Percentiles rank a stretch among this genome's conserved stretches.
phyloP scores from a whole-genome alignment of 2,113 vertebrate genomes.

The Aphyosemion australe region DNA sequence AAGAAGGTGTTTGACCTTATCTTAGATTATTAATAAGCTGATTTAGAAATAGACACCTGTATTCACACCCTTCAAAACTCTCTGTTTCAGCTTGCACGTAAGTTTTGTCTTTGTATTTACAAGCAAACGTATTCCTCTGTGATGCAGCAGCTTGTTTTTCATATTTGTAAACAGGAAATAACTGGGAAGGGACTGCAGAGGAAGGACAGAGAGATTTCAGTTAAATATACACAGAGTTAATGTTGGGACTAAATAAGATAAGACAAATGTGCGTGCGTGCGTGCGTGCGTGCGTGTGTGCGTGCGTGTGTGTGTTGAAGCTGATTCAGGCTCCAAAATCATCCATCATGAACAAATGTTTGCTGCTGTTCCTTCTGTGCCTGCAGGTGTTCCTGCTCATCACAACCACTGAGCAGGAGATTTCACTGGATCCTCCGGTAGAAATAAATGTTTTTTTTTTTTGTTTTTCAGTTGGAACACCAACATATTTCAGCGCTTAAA shows the following conservation, averaged over 20 bases:
- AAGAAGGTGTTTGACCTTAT: no score
- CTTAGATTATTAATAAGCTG: no score
- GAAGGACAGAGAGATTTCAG: background rate
- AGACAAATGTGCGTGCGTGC: no score
- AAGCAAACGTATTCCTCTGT: no score
- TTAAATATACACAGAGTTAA: background rate
- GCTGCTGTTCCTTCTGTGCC: slow-evolving; percentile 44
- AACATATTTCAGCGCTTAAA: background rate
- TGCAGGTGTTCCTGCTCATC: slow-evolving; percentile 55
- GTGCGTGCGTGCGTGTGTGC: background rate
- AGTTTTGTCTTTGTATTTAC: no score
- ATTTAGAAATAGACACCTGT: no score
- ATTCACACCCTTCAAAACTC: no score
- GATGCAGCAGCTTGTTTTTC: no score
- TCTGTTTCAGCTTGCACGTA: no score
- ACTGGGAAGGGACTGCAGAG: background rate
- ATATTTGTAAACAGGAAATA: slow-evolving; percentile 6
- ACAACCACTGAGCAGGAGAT: slow-evolving; percentile 2
- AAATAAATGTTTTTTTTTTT: background rate
- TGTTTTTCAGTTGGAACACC: no score
- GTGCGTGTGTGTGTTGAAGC: background rate
- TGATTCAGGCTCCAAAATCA: background rate
- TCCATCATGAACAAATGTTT: slow-evolving; percentile 40
- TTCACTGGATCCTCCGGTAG: background rate
- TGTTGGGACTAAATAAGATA: background rate